Evolutionary conservation across 2,797 vertebrate genomes (phyloP), one percentile per base, ranked within the genome.

Genomic region (Zalophus californianus): DNA sequence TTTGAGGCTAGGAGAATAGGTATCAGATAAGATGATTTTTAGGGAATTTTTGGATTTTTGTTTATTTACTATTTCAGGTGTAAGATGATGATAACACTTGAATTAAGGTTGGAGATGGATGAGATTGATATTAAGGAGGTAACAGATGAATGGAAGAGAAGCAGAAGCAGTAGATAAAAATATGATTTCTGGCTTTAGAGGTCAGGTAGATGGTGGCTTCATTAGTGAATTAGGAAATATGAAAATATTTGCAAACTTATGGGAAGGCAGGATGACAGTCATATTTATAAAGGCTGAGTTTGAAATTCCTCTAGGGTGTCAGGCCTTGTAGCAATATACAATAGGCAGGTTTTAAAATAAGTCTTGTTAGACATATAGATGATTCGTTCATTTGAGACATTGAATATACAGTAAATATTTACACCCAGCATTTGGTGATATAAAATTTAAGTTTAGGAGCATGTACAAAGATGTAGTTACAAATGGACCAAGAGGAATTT

Each of bases 381-480:
- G 12, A 68, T 38, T 80, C 23, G 4, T 78, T 94, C 80, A 32
- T 50, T 93, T 72, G 35, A 48, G 64, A 62, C 44, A 68, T 0
- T 62, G 41, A 60, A 41, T 86, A 79, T 23, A 80, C 72, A 62
- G 11, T 27, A 91, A 60, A 94, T 18, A 72, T 83, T 79, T 80
- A 15, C 1, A 90, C 18, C 15, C 66, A 83, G 35, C 25, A 82
- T 13, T 86, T 88, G 50, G 8, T 92, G 14, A 44, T 62, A 86
- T 41, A 56, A 88, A 92, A 91, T 4, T 68, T 48, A 88, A 84
- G 11, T 87, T 85, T 80, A 88, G 27, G 52, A 83, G 79, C 85
- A 3, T 3, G 15, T 60, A 56, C 2, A 66, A 80, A 91, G 3
- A 14, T 78, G 0, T 75, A 83, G 41, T 78, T 92, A 64, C 7